A percentile compares a stretch with the other conserved stretches of the same genome.
Conservation (phyloP, 2,888 invertebrate genomes). For the Heliconius ismenius region DNA sequence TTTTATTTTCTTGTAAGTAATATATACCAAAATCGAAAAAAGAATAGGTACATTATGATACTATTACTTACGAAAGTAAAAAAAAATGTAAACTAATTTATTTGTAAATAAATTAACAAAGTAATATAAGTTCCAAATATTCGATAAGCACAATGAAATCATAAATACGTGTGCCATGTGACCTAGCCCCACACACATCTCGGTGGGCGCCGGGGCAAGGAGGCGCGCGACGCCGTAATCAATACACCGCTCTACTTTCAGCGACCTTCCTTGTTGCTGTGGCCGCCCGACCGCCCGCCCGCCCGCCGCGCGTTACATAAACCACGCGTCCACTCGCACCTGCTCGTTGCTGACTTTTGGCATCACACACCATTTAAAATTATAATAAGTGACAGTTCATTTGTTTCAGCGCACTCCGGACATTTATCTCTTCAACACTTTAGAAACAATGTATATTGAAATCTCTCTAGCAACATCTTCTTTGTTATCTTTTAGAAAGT, state of each 20-base stretch:
- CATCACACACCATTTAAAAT: slow-evolving; percentile 74
- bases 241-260: slow-evolving; percentile 60
- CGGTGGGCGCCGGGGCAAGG: slow-evolving; percentile 42
- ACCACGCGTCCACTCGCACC: slow-evolving; percentile 61
- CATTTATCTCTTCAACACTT: slow-evolving; percentile 39
- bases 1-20: neutral
- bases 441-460: slow-evolving; percentile 14
- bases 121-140: neutral
- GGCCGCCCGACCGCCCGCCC: slow-evolving; percentile 56
- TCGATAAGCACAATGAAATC: slow-evolving; percentile 5
- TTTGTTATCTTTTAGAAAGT: slow-evolving; percentile 32
- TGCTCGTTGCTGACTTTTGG: slow-evolving; percentile 77
- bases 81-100: neutral
- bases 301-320: slow-evolving; percentile 56
- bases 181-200: slow-evolving; percentile 37
- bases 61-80: neutral
- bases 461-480: neutral
- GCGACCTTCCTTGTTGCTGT: slow-evolving; percentile 52
- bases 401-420: slow-evolving; percentile 67
- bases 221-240: slow-evolving; percentile 53
- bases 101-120: neutral
- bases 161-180: slow-evolving; percentile 23
- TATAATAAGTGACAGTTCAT: slow-evolving; percentile 78
- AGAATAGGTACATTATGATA: neutral
- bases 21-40: neutral